A percentile compares a stretch with the other conserved stretches of the same genome.
These are phyloP conservation scores for Leptodirus hochenwartii DNA, from an alignment of 2,888 invertebrate species.

Conservation along the genomic window DNA sequence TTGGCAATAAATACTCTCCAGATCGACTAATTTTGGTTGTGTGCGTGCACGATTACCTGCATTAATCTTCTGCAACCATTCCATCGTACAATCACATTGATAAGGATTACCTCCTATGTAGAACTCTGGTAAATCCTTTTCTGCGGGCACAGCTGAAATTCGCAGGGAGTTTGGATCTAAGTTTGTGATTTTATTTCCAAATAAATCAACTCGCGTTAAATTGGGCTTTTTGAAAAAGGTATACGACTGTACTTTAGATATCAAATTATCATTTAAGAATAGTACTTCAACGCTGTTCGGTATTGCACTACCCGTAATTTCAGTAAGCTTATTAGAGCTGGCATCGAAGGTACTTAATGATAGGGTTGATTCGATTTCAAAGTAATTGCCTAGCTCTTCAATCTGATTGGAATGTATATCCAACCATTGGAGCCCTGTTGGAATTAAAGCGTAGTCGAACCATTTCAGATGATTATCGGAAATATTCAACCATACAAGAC, in stretches of 20 bases:
- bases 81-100: slow-evolving; percentile 80
- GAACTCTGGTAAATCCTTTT: slow-evolving; percentile 59
- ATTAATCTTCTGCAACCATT: slow-evolving; percentile 74
- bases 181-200: slow-evolving; percentile 61
- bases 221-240: slow-evolving; percentile 78
- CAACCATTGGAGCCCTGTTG: slow-evolving; percentile 66
- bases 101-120: slow-evolving; percentile 73
- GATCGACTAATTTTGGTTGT: slow-evolving; percentile 65
- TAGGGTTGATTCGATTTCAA: slow-evolving; percentile 63
- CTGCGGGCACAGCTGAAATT: slow-evolving; percentile 55
- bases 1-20: slow-evolving; percentile 67
- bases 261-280: slow-evolving; percentile 62
- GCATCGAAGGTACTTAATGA: slow-evolving; percentile 67
- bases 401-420: slow-evolving; percentile 75
- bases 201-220: slow-evolving; percentile 62
- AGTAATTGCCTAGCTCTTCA: slow-evolving; percentile 66
- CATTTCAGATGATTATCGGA: slow-evolving; percentile 68
- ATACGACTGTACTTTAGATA: slow-evolving; percentile 68
- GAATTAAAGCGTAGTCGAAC: slow-evolving; percentile 75
- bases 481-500: slow-evolving; percentile 70
- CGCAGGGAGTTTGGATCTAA: slow-evolving; percentile 57
- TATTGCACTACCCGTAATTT: slow-evolving; percentile 66
- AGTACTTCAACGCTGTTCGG: slow-evolving; percentile 67
- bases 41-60: slow-evolving; percentile 54
- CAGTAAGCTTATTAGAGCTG: slow-evolving; percentile 61